A percentile compares a stretch with the other conserved stretches of the same genome.
Conservation (phyloP, 2,113 vertebrate species). For the Heterotis niloticus region DNA sequence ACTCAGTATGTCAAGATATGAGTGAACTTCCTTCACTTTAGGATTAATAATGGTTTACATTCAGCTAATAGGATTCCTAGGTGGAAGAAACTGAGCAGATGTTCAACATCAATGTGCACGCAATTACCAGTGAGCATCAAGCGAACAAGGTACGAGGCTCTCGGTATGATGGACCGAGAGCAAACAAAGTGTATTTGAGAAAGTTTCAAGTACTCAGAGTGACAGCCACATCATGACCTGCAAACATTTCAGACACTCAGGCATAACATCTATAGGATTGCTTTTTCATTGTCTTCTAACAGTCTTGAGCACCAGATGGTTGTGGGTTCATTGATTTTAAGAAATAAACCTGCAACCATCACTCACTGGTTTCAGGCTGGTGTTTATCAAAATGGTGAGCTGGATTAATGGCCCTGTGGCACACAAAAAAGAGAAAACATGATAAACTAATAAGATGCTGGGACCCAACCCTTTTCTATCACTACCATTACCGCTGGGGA, state of each 20-base stretch:
- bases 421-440: not conserved
- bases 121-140: not conserved
- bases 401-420: not conserved
- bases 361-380: not conserved
- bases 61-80: no score
- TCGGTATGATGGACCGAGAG: not conserved
- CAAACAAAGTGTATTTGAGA: not conserved
- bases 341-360: not conserved
- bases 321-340: not conserved
- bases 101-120: not conserved
- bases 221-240: not conserved
- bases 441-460: not conserved
- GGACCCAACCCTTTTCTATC: not conserved
- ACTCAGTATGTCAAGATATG: no score
- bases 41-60: no score
- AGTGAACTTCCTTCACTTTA: no score
- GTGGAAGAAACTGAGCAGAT: not conserved
- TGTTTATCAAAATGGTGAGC: not conserved
- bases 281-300: not conserved
- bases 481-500: not conserved
- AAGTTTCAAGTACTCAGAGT: not conserved
- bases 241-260: not conserved
- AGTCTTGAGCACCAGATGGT: not conserved
- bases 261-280: not conserved
- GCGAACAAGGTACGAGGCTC: no score